Percentiles rank a stretch among this genome's conserved stretches.
These are phyloP conservation scores for Herpetotheres cachinnans DNA, from an alignment of 2,113 vertebrate species.

Conservation along the genomic window DNA sequence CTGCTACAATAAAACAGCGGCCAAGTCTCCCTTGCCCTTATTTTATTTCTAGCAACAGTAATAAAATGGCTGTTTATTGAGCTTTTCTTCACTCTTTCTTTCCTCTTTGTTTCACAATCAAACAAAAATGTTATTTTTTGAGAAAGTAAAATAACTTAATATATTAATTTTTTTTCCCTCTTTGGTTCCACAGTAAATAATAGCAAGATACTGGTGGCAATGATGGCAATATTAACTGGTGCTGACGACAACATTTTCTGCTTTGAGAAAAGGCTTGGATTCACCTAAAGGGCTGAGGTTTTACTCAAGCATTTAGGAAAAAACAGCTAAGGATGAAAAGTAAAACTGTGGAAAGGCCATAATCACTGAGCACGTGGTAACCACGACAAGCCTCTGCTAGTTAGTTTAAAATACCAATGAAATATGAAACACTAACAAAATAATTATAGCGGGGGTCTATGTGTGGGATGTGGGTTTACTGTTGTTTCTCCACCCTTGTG, in stretches of 20 bases:
- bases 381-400: background rate
- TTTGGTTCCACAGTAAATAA: background rate
- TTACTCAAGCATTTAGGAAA: background rate
- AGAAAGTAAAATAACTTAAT: conserved; percentile 66
- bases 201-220: background rate
- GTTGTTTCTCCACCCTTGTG: background rate
- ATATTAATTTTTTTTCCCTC: background rate
- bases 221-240: background rate
- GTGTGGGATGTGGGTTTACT: background rate
- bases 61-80: conserved; percentile 78
- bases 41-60: conserved; percentile 66
- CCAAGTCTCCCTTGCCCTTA: conserved; percentile 31
- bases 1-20: conserved; percentile 43
- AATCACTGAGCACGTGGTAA: background rate
- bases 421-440: background rate
- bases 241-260: background rate
- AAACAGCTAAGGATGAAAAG: background rate
- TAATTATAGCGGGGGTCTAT: background rate
- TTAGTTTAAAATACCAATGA: background rate
- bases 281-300: background rate
- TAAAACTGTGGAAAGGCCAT: background rate
- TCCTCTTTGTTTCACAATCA: conserved; percentile 62
- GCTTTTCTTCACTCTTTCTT: conserved; percentile 26
- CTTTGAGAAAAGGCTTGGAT: background rate
- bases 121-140: conserved; percentile 73